A percentile compares a stretch with the other conserved stretches of the same genome.
Evolutionary conservation across 2,888 invertebrate species (phyloP).

Genomic region (Sipha maydis): DNA sequence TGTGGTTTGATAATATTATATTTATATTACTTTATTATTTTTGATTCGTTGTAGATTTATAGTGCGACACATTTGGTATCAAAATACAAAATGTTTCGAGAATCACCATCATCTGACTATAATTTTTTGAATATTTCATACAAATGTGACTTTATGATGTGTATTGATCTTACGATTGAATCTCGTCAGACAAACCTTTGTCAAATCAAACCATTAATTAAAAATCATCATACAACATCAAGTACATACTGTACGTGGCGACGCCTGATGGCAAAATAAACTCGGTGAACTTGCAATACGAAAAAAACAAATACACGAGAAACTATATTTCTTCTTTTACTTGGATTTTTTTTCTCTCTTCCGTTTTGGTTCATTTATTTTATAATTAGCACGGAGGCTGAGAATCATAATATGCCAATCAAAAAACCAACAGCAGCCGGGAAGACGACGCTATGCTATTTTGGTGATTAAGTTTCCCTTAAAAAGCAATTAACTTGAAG

Average conservation of each 20-base stretch:
- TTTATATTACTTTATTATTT: too few species aligned
- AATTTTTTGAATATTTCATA: background rate
- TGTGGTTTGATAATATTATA: too few species aligned
- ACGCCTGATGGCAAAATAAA: background rate
- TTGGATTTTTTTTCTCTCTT: background rate
- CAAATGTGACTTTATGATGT: background rate
- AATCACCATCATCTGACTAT: too few species aligned
- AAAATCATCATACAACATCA: slow-evolving; percentile 22
- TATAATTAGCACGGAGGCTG: slow-evolving; percentile 21
- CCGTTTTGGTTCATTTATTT: slow-evolving; percentile 16
- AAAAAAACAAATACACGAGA: background rate
- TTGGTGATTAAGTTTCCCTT: slow-evolving; percentile 52
- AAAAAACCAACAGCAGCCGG: slow-evolving; percentile 21
- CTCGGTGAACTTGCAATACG: background rate
- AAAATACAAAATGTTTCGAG: too few species aligned
- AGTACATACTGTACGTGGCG: background rate
- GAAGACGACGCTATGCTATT: slow-evolving; percentile 26
- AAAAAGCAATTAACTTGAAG: slow-evolving; percentile 57
- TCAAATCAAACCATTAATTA: slow-evolving; percentile 27
- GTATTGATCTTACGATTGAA: background rate
- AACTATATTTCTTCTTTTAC: background rate
- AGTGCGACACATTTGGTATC: too few species aligned
- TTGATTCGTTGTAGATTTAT: too few species aligned
- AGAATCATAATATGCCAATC: slow-evolving; percentile 50
- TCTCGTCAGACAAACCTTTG: background rate